Conservation (phyloP, 2,888 invertebrate species). For the Drosophila hamatofila region DNA sequence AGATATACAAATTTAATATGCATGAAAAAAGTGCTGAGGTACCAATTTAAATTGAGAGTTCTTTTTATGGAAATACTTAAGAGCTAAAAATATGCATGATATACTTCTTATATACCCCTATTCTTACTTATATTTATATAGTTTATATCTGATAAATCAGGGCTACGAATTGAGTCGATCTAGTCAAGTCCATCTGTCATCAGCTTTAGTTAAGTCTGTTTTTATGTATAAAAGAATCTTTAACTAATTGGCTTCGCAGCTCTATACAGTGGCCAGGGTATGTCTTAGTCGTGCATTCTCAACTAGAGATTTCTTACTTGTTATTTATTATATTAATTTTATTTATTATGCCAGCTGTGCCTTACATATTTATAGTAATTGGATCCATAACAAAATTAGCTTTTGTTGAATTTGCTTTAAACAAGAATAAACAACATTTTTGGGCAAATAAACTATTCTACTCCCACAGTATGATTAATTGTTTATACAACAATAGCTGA, state of each 20-base stretch:
- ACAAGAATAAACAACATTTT: neutral
- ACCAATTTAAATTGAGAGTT: neutral
- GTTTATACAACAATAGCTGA: neutral
- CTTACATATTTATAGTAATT: constrained; percentile 7
- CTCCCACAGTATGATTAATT: neutral
- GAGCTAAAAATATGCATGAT: no score
- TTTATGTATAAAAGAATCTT: neutral
- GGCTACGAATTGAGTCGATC: neutral
- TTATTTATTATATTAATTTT: neutral
- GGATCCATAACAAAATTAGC: constrained; percentile 2
- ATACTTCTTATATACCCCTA: no score
- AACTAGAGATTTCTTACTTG: no score
- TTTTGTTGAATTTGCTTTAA: neutral
- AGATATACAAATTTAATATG: neutral
- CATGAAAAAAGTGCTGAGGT: neutral
- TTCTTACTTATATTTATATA: no score
- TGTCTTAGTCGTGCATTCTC: neutral
- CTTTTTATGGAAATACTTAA: no score
- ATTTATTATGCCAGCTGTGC: constrained; percentile 16
- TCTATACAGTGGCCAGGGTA: neutral
- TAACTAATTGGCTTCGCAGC: neutral
- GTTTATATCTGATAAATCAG: neutral
- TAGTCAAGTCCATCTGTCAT: neutral
- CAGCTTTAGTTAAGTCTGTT: neutral
- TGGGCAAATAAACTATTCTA: neutral